These are phyloP conservation scores for Tapirus indicus DNA, from an alignment of 2,797 vertebrate genomes.

Conservation along the genomic window DNA sequence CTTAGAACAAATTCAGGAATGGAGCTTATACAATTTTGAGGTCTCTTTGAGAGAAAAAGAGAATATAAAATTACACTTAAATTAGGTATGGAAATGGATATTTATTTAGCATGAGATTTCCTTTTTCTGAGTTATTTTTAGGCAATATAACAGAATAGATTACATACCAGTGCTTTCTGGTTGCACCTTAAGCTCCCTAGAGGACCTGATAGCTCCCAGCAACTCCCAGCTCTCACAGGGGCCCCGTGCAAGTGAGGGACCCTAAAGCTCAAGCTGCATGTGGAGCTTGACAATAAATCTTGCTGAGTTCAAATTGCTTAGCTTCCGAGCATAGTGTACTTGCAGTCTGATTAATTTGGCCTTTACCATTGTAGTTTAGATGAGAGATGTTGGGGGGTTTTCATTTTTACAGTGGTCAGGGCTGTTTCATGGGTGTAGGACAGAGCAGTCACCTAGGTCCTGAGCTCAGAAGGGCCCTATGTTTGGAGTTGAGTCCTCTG, in stretches of 20 bases:
- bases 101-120: background rate
- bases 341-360: constrained; percentile 78
- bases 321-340: constrained; percentile 74
- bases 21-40: background rate
- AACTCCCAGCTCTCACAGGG: background rate
- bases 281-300: background rate
- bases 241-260: too few species aligned
- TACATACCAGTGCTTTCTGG: background rate
- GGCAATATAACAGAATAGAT: background rate
- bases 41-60: background rate
- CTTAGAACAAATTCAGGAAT: constrained; percentile 45
- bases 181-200: background rate
- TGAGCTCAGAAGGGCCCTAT: background rate
- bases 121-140: background rate
- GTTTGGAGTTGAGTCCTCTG: background rate
- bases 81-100: background rate
- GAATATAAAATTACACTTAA: constrained; percentile 3
- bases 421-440: background rate
- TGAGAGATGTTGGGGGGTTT: constrained; percentile 24
- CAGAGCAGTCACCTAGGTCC: background rate
- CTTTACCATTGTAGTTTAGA: constrained; percentile 70
- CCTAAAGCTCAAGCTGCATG: too few species aligned
- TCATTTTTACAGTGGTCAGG: constrained; percentile 20
- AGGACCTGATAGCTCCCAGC: background rate
- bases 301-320: constrained; percentile 77